Conservation (phyloP, 2,888 invertebrate genomes). For the Synanthedon vespiformis region DNA sequence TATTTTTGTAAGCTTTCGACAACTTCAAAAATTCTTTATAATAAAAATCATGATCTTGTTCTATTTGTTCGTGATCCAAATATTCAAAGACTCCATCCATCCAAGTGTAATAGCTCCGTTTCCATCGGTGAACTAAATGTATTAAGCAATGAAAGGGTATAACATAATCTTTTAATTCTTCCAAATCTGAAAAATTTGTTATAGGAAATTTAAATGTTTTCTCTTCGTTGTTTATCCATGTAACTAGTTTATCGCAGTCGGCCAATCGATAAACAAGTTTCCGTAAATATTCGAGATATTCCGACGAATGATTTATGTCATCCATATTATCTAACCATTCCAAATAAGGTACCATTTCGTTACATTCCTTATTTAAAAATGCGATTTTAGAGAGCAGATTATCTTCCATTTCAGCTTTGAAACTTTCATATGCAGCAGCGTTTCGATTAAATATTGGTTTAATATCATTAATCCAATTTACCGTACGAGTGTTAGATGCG, state of each 20-base stretch:
- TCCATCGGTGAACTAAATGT: conserved; percentile 77
- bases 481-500: conserved; percentile 81
- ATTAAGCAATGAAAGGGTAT: conserved; percentile 79
- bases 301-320: conserved; percentile 79
- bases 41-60: conserved; percentile 82
- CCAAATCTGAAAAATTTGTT: conserved; percentile 81
- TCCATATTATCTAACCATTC: conserved; percentile 87
- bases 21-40: conserved; percentile 83
- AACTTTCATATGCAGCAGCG: conserved; percentile 82
- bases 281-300: conserved; percentile 83
- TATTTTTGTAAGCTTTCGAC: conserved; percentile 81
- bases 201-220: conserved; percentile 84
- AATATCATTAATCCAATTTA: conserved; percentile 86
- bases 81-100: conserved; percentile 94
- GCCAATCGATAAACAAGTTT: conserved; percentile 80
- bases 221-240: conserved; percentile 93
- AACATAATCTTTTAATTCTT: conserved; percentile 79
- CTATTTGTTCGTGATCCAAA: conserved; percentile 81
- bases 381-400: conserved; percentile 76
- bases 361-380: conserved; percentile 77
- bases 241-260: conserved; percentile 79
- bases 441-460: conserved; percentile 85
- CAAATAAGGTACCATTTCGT: conserved; percentile 79
- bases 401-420: conserved; percentile 89
- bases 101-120: conserved; percentile 87